Evolutionary conservation across 2,888 invertebrate species (phyloP).

Genomic region (Diogma glabrata): DNA sequence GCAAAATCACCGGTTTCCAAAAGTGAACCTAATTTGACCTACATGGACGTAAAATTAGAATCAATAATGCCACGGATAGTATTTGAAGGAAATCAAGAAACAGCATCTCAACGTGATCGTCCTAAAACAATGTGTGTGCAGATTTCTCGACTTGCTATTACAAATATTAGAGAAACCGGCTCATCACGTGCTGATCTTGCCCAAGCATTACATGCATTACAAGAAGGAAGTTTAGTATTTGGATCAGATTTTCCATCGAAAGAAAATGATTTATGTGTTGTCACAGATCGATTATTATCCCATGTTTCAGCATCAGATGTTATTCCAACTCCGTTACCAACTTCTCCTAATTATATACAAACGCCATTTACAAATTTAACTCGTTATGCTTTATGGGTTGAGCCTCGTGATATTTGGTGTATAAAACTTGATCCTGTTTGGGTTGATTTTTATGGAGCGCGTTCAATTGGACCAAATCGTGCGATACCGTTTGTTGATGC

Average conservation of each 20-base stretch:
- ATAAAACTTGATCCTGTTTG: conserved; percentile 80
- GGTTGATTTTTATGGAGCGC: conserved; percentile 82
- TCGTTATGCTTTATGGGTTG: conserved; percentile 59
- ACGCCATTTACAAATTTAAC: conserved; percentile 26
- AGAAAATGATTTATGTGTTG: conserved; percentile 56
- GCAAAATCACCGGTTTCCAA: conserved; percentile 18
- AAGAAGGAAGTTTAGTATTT: conserved; percentile 62
- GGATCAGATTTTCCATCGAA: conserved; percentile 68
- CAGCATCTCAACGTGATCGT: conserved; percentile 71
- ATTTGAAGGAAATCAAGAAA: conserved; percentile 59
- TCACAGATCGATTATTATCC: conserved; percentile 70
- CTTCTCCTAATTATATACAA: conserved; percentile 7
- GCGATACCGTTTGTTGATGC: conserved; percentile 74
- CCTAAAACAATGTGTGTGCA: conserved; percentile 69
- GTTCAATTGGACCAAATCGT: conserved; percentile 58
- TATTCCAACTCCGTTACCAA: conserved; percentile 11
- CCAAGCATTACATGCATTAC: conserved; percentile 63
- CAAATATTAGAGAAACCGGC: conserved; percentile 49
- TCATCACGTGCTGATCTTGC: conserved; percentile 67
- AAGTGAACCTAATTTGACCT: conserved; percentile 37
- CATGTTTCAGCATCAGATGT: conserved; percentile 43
- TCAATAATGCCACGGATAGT: conserved; percentile 76
- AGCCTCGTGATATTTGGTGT: conserved; percentile 82
- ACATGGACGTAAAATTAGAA: conserved; percentile 80
- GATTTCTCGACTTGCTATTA: conserved; percentile 43